phyloP scores from a whole-genome alignment of 2,888 invertebrate species.

The Stegana nigrithorax region DNA sequence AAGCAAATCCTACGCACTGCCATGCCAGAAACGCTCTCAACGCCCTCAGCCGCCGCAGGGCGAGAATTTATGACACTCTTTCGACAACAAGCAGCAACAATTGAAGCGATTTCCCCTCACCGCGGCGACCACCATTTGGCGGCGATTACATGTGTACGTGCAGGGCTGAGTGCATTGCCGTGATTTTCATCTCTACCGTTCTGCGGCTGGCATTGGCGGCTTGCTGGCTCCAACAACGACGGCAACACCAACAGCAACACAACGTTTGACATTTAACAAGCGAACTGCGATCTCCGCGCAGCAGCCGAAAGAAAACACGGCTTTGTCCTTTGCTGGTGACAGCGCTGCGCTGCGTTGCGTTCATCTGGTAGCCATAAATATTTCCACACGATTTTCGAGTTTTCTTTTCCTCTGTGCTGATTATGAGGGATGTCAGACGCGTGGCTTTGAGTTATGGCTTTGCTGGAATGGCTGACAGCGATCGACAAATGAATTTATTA shows the following conservation, averaged over 20 bases:
- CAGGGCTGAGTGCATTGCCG: no score
- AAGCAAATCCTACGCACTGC: slow-evolving; percentile 10
- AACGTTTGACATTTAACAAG: slow-evolving; percentile 16
- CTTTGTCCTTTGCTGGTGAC: not conserved
- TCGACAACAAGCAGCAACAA: no score
- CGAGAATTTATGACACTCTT: slow-evolving; percentile 38
- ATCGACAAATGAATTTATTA: slow-evolving; percentile 13
- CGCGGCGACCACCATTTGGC: no score
- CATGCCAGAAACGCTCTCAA: slow-evolving; percentile 3
- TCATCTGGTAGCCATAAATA: slow-evolving; percentile 22
- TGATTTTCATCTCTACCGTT: no score
- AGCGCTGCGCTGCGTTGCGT: not conserved
- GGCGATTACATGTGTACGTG: no score
- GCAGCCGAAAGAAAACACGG: not conserved
- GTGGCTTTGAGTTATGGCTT: not conserved
- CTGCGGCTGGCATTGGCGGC: no score
- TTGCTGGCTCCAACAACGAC: no score
- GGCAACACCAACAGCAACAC: no score
- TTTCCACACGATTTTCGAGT: not conserved
- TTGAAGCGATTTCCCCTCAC: slow-evolving; percentile 26
- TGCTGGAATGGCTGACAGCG: not conserved
- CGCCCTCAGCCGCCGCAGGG: slow-evolving; percentile 18
- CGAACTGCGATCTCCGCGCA: slow-evolving; percentile 1
- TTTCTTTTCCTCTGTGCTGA: no score
- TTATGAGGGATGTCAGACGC: slow-evolving; percentile 20